Conservation (phyloP, 2,113 vertebrate species). For the Balaeniceps rex region DNA sequence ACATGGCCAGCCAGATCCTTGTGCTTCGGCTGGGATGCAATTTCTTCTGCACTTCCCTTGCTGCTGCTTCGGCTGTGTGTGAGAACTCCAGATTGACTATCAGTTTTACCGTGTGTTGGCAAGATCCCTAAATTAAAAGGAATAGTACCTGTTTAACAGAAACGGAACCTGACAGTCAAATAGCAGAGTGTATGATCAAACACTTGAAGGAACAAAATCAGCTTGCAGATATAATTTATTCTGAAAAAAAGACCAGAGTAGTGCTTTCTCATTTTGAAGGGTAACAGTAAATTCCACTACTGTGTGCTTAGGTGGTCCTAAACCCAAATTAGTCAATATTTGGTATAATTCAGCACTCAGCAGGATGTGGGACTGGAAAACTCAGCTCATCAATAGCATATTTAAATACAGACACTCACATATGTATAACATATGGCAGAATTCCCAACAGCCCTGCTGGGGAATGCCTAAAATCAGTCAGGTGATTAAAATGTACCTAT, state of each 20-base stretch:
- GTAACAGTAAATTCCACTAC: neutral
- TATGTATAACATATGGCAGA: neutral
- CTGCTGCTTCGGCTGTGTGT: slow-evolving; percentile 90
- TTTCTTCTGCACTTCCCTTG: slow-evolving; percentile 88
- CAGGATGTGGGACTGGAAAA: neutral
- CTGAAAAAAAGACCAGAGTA: neutral
- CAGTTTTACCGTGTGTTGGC: slow-evolving; percentile 75
- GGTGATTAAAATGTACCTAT: neutral
- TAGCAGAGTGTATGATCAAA: neutral
- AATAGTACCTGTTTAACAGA: neutral
- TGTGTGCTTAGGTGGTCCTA: neutral
- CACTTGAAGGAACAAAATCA: neutral
- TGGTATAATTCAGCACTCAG: slow-evolving; percentile 15
- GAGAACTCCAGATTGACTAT: slow-evolving; percentile 76
- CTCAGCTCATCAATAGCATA: neutral
- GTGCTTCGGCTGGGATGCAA: slow-evolving; percentile 77
- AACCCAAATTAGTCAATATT: neutral
- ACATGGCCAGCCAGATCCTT: slow-evolving; percentile 76
- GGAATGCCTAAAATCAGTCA: neutral
- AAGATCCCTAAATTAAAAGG: slow-evolving; percentile 74
- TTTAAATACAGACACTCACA: neutral
- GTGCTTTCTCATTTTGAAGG: neutral
- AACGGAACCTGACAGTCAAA: neutral
- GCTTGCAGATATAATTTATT: neutral
- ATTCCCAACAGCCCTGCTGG: neutral